Conservation (phyloP, 2,888 invertebrate species). For the Diloba caeruleocephala region DNA sequence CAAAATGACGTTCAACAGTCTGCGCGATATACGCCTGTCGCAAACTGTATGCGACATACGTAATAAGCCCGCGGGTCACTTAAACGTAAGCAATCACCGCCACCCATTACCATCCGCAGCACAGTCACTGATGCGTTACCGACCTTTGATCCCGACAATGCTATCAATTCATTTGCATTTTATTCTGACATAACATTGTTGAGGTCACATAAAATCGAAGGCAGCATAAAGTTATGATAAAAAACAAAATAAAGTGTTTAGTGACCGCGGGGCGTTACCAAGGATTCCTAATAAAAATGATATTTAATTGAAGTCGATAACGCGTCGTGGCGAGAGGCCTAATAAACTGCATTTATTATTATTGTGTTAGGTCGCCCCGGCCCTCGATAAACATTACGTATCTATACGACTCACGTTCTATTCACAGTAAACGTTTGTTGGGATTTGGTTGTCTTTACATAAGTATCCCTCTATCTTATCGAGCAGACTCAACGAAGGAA, state of each 20-base stretch:
- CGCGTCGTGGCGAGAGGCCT: constrained; percentile 80
- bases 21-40: no score
- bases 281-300: constrained; percentile 86
- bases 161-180: constrained; percentile 38
- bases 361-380: constrained; percentile 77
- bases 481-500: constrained; percentile 35
- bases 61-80: no score
- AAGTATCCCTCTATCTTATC: constrained; percentile 56
- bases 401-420: constrained; percentile 58
- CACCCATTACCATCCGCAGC: no score
- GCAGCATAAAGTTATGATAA: constrained; percentile 66
- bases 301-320: constrained; percentile 88
- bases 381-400: constrained; percentile 75
- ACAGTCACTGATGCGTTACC: no score
- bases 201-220: constrained; percentile 61
- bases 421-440: constrained; percentile 57
- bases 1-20: no score
- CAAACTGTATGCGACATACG: no score
- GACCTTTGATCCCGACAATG: no score
- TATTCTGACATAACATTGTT: constrained; percentile 58
- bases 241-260: constrained; percentile 69
- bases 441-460: constrained; percentile 57
- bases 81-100: no score
- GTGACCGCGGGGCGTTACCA: constrained; percentile 78
- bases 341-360: constrained; percentile 88